A percentile compares a stretch with the other conserved stretches of the same genome.
Conservation (phyloP, 2,888 invertebrate species). For the Kryphioiulus occultus region DNA sequence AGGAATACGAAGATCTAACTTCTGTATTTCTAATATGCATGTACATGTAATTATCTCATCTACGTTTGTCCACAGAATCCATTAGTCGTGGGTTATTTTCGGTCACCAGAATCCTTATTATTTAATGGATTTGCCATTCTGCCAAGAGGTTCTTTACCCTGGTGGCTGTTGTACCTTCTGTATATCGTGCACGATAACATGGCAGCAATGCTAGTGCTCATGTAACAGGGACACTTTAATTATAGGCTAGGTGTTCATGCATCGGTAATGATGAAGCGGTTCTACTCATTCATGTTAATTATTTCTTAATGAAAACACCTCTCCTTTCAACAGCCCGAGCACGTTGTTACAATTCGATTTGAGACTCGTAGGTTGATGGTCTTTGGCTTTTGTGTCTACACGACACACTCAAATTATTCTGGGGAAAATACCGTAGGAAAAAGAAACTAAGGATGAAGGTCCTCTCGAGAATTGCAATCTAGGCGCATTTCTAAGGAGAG, state of each 20-base stretch:
- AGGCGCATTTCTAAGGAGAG: neutral
- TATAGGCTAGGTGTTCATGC: neutral
- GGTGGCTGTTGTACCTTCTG: neutral
- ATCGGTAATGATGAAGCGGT: neutral
- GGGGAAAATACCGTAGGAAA: neutral
- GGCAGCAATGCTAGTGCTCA: neutral
- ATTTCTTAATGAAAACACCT: conserved; percentile 18
- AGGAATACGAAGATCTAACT: too few relatives aligned
- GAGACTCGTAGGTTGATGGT: neutral
- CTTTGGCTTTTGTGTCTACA: neutral
- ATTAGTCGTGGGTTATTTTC: neutral
- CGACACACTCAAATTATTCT: neutral
- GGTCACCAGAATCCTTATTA: neutral
- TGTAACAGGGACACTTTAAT: neutral
- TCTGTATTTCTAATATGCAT: too few relatives aligned
- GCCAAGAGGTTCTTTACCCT: neutral
- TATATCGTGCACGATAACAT: neutral
- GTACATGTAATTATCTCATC: neutral
- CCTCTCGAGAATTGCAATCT: neutral
- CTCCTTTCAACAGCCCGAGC: neutral
- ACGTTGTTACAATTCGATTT: neutral
- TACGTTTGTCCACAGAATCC: neutral
- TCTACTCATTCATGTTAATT: neutral
- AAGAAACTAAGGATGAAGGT: conserved; percentile 7
- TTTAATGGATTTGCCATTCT: conserved; percentile 20